Conservation (phyloP, 2,888 invertebrate genomes). For the Norana najaformis region DNA sequence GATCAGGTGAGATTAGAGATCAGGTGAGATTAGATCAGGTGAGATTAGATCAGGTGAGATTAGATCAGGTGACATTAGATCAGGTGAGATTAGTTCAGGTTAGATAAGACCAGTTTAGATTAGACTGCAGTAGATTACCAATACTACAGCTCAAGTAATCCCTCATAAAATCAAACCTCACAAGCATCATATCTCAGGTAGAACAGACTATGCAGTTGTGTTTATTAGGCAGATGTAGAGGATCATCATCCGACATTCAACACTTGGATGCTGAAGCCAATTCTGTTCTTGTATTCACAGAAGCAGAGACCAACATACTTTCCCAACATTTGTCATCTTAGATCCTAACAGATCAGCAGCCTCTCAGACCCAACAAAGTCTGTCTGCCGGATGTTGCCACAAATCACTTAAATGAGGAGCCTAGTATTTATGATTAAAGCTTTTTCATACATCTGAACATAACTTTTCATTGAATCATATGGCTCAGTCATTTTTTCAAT, state of each 20-base stretch:
- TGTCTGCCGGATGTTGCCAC: not conserved
- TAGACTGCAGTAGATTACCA: not conserved
- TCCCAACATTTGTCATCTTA: not conserved
- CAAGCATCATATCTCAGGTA: not conserved
- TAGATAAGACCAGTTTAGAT: not conserved
- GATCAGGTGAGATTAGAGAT: too few species aligned
- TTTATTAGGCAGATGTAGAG: not conserved
- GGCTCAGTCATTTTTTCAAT: not conserved
- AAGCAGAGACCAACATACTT: not conserved
- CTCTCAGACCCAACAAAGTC: not conserved
- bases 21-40: not conserved
- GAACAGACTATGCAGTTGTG: not conserved
- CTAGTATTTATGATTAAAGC: not conserved
- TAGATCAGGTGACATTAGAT: too few species aligned
- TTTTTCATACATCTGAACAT: not conserved
- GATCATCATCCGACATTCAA: not conserved
- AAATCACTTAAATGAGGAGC: not conserved
- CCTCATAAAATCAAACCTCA: not conserved
- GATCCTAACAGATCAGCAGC: not conserved
- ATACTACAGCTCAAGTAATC: not conserved
- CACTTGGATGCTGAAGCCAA: not conserved
- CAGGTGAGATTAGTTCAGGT: not conserved
- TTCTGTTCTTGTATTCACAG: not conserved
- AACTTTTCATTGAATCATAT: not conserved
- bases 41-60: too few species aligned